Percentiles rank a stretch among this genome's conserved stretches.
phyloP scores from a whole-genome alignment of 1,140 invertebrate genomes.

The Leptonema lineaticorne region DNA sequence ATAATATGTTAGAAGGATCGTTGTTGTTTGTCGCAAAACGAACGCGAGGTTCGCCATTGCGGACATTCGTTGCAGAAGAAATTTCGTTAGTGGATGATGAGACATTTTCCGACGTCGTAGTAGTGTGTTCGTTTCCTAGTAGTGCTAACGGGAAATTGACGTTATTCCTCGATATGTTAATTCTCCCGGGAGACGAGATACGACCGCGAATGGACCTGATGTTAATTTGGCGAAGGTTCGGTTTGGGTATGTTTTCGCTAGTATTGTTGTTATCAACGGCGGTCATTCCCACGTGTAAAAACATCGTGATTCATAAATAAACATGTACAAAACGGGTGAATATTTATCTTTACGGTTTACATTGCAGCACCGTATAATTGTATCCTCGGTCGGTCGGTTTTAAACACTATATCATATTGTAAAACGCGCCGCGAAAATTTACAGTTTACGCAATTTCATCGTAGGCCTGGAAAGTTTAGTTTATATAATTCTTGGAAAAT shows the following conservation, averaged over 20 bases:
- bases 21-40: background rate
- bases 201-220: background rate
- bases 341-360: no score
- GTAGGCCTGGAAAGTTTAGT: no score
- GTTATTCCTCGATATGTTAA: slow-evolving; percentile 5
- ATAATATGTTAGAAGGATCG: slow-evolving; percentile 44
- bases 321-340: no score
- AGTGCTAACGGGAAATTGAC: background rate
- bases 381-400: no score
- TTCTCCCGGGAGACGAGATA: background rate
- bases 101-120: slow-evolving; percentile 6
- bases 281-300: slow-evolving; percentile 26
- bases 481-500: no score
- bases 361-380: no score
- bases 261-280: slow-evolving; percentile 30
- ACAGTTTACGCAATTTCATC: no score
- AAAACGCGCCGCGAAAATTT: no score
- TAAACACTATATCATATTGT: no score
- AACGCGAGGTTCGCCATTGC: background rate
- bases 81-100: slow-evolving; percentile 1
- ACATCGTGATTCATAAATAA: no score
- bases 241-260: slow-evolving; percentile 16
- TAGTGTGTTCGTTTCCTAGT: background rate
- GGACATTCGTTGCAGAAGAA: background rate
- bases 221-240: background rate